Evolutionary conservation across 2,113 vertebrate species (phyloP), one percentile per base, ranked within the genome.

Genomic region (Sciurus niger): DNA sequence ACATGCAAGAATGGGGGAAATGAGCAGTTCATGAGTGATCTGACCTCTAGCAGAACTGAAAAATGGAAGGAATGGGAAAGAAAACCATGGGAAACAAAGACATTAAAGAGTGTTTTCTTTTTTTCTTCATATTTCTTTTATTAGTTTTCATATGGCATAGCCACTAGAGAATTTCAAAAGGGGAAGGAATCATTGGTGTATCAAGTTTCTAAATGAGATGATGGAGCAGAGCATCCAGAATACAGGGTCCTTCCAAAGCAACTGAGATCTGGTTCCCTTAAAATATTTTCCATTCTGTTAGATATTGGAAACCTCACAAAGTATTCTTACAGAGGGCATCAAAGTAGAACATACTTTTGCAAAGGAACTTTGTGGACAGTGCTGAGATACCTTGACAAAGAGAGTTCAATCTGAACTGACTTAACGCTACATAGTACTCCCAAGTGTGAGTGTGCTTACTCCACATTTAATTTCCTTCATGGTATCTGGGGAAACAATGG

Each of bases 61-160:
- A 84, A 72, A 60, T 58, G 28, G 93, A 72, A 90, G 24, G 24
- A 93, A 48, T 92, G 65, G 30, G 8, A 63, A 93, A 84, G 73
- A 83, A 97, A 96, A 72, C 17, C 40, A 63, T 22, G 46, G 9
- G 34, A 80, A 89, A 80, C 40, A 77, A 90, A 89, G 25, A 70
- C 51, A 74, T 48, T 82, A 83, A 86, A 37, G 48, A 53, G 40
- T 84, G 8, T 37, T 77, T 94, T 40, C 86, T 93, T 53, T 93
- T 89, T 89, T 83, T 74, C 78, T 82, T 93, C 51, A 58, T 53
- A 72, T 40, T 55, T 32, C 13, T 90, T 68, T 92, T 72, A 79
- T 92, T 93, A 63, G 11, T 30, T 72, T 87, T 84, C n/a, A 70
- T 4, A 22, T 12, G 25, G 8, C 46, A 37, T 10, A 84, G 43